These are phyloP conservation scores for Mareca penelope DNA, from an alignment of 2,797 vertebrate species.

Conservation along the genomic window DNA sequence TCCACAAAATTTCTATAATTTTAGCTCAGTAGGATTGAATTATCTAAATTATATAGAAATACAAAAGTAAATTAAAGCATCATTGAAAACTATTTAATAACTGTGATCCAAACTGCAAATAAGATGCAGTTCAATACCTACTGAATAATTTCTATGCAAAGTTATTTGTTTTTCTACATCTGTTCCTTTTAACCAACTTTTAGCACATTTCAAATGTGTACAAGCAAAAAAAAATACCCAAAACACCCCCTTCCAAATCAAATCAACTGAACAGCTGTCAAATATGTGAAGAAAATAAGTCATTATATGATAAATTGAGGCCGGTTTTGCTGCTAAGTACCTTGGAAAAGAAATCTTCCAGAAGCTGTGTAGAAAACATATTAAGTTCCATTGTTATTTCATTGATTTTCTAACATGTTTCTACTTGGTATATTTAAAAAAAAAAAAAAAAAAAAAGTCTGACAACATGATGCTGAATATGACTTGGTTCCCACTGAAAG, in stretches of 20 bases:
- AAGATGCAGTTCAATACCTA: neutral
- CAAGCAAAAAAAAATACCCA: neutral
- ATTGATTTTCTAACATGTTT: constrained; percentile 30
- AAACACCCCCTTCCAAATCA: constrained; percentile 8
- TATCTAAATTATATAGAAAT: neutral
- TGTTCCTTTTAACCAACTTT: neutral
- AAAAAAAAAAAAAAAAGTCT: neutral
- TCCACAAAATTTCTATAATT: neutral
- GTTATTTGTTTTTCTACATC: neutral
- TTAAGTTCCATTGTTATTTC: constrained; percentile 2
- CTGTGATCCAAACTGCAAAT: neutral
- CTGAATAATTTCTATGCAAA: constrained; percentile 2
- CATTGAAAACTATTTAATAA: constrained; percentile 43
- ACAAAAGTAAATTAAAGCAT: constrained; percentile 1
- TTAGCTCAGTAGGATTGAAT: neutral
- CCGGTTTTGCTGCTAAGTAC: neutral
- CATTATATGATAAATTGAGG: neutral
- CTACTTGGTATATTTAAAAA: neutral
- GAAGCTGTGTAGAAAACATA: constrained; percentile 33
- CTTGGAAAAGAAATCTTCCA: constrained; percentile 18
- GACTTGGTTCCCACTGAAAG: constrained; percentile 26
- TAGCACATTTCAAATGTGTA: neutral
- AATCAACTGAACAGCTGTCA: constrained; percentile 12
- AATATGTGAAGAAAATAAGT: constrained; percentile 17
- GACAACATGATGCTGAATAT: neutral